Base-by-base conservation (phyloP, 2,797 vertebrate species). In the Chelidonichthys spinosus region DNA sequence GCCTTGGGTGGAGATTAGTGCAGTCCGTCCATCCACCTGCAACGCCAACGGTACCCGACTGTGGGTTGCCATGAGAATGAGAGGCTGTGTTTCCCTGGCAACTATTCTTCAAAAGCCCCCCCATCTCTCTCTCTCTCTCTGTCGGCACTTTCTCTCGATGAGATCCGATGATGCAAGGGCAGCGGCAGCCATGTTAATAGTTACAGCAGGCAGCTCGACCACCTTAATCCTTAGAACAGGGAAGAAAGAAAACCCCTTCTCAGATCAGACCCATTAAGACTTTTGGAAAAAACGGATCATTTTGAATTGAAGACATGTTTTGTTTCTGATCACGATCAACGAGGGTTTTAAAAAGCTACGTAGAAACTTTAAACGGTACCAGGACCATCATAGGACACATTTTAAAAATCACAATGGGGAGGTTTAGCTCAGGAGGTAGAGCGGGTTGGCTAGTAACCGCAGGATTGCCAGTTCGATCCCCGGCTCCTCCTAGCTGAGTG, bases 1-100 rank as follows among this genome's bases (percentile, higher is more conserved):
- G 59, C 78, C 74, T 49, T 60, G 17, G 47, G 37, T 39, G 37
- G 43, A 66, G 74, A 69, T 6, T 39, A 50, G 75, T 79, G 43
- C 7, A 55, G 62, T 72, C 79, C 39, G 42, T 35, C 0, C 40
- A 44, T 43, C 42, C 62, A 44, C 33, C 14, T 25, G 25, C 25
- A 87, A 83, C 75, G 32, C 69, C 32, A 75, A 69, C 72, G 17
- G 47, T 72, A 46, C 72, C 66, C 3, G 8, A 44, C 78, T 66
- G 59, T 46, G 43, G 3, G 83, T 89, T 90, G 76, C 87, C 76
- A 90, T 86, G 83, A 81, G 79, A 89, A 85, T 81, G 66, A 73
- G 85, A 89, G 81, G 75, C 84, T 86, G 77, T 78, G 91, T 93
- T 92, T 90, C 90, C 90, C 71, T 91, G 83, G 91, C 88, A 93